Conservation (phyloP, 2,888 invertebrate genomes). For the Xanthorhoe spadicearia region DNA sequence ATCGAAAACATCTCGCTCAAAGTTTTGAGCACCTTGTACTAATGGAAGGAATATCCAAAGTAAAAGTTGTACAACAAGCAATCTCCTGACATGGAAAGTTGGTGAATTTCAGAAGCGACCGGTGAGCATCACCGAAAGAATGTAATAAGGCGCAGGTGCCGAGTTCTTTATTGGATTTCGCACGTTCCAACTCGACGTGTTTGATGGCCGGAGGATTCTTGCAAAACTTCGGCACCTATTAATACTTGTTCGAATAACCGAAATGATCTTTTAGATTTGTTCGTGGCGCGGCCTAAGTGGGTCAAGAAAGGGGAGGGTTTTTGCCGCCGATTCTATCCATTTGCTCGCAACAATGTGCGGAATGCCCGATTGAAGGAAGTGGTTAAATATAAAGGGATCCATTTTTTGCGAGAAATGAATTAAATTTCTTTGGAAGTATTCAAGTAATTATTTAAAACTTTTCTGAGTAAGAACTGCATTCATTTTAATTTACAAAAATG, state of each 20-base stretch:
- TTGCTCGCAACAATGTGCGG: slow-evolving; percentile 37
- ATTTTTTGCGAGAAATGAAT: slow-evolving; percentile 29
- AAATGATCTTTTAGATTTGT: slow-evolving; percentile 60
- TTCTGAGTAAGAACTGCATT: neutral
- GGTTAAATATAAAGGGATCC: slow-evolving; percentile 30
- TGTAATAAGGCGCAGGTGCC: slow-evolving; percentile 84
- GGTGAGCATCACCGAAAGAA: slow-evolving; percentile 78
- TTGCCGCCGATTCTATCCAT: slow-evolving; percentile 40
- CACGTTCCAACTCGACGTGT: slow-evolving; percentile 80
- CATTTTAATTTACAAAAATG: neutral
- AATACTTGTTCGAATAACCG: slow-evolving; percentile 59
- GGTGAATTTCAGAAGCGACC: slow-evolving; percentile 70
- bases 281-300: slow-evolving; percentile 40
- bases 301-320: slow-evolving; percentile 43
- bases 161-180: slow-evolving; percentile 84
- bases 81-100: slow-evolving; percentile 78
- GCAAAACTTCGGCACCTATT: slow-evolving; percentile 76
- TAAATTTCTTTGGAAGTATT: slow-evolving; percentile 8
- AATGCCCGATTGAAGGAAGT: slow-evolving; percentile 34
- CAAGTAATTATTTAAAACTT: slow-evolving; percentile 19
- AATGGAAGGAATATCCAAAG: slow-evolving; percentile 79
- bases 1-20: slow-evolving; percentile 68
- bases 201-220: slow-evolving; percentile 82
- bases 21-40: slow-evolving; percentile 69
- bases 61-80: slow-evolving; percentile 79